Base-by-base conservation (phyloP, 2,888 invertebrate genomes). In the Anarsia innoxiella region DNA sequence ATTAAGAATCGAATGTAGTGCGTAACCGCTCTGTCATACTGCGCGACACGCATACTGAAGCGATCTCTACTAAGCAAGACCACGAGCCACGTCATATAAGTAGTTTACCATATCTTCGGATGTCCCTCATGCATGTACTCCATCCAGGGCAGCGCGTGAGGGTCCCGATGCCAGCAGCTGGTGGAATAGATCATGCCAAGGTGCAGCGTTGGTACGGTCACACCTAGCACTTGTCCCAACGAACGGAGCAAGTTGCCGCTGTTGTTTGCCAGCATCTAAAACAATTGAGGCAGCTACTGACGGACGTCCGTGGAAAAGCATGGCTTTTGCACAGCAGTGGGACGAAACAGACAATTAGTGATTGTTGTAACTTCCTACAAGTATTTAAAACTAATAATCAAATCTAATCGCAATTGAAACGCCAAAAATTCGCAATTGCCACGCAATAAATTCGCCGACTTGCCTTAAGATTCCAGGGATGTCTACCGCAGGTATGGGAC, bases 111-210 rank as follows among this genome's bases (percentile, higher is more conserved):
- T 36, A 97, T 91, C 72, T 96, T 95, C 36, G 89, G 90, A 0
- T 94, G 91, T 0, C 97, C 97, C 0, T 91, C 90, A 63, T 97
- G 97, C 42, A 95, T 82, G 67, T 94, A 97, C 65, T 97, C 96
- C 29, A 96, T 90, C 94, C 96, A 97, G 0, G 96, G 95, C 5
- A 97, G 75, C 6, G 92, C 91, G 55, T 97, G 97, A 0, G 95
- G 96, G 75, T 97, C 97, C 6, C 95, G 88, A 63, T 96, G 96
- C 96, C 97, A 97, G 67, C 97, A 97, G 57, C 94, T 94, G 1
- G 96, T 94, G 26, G 95, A 93, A 65, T 93, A 97, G 3, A 96
- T 69, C 97, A 97, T 97, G 1, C 95, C 95, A 0, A 97, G 91
- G 64, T 97, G 95, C 0, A 98, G 80, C 0, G 96, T 95, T 3